Evolutionary conservation across 2,113 vertebrate species (phyloP).

Genomic region (Petromus typicus): DNA sequence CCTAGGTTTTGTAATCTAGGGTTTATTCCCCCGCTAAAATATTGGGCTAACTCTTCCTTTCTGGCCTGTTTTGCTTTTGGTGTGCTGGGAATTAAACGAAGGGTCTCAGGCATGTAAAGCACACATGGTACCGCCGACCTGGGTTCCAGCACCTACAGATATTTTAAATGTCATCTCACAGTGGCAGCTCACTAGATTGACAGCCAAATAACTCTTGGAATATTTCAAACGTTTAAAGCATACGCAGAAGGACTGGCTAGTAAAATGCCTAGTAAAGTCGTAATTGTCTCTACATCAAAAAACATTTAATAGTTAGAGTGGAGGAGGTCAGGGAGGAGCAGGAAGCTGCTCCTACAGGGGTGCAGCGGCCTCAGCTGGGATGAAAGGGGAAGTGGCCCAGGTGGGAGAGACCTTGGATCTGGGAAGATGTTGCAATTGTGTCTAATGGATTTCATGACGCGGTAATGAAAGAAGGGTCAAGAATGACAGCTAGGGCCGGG

Average conservation of each 20-base stretch:
- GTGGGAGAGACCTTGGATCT: neutral
- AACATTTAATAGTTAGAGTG: neutral
- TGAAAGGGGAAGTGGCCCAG: neutral
- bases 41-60: too few relatives aligned
- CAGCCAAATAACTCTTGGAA: neutral
- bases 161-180: neutral
- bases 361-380: neutral
- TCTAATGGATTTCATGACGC: neutral
- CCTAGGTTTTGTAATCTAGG: too few relatives aligned
- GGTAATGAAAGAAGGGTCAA: neutral
- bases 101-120: too few relatives aligned
- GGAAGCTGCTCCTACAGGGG: accelerated
- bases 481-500: too few relatives aligned
- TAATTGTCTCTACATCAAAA: neutral
- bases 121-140: too few relatives aligned
- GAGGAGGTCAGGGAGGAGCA: too few relatives aligned
- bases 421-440: neutral
- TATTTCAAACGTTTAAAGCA: neutral
- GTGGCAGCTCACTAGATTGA: neutral
- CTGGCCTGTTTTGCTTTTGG: too few relatives aligned
- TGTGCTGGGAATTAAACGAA: too few relatives aligned
- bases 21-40: too few relatives aligned
- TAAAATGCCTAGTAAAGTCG: neutral
- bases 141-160: too few relatives aligned
- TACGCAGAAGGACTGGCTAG: neutral